Base-by-base conservation (phyloP, 2,113 vertebrate genomes). In the Leucosticte australis region DNA sequence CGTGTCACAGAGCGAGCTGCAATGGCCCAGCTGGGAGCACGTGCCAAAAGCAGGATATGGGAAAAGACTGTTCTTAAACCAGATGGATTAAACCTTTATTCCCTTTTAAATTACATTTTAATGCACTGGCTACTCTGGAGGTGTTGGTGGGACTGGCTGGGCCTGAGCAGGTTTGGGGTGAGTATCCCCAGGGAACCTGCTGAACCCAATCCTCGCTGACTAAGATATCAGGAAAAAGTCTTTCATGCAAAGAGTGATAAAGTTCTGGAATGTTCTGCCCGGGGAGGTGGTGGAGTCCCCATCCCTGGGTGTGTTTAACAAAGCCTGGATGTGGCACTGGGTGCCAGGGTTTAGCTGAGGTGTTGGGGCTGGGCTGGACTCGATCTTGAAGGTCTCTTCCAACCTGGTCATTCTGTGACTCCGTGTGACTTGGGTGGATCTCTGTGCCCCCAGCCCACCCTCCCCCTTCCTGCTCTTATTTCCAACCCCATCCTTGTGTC, bases 131-230 rank as follows among this genome's bases (percentile, higher is more conserved):
- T 64, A 0, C 82, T 52, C 76, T 5, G 59, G 86, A 59, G 52
- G 37, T 8, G 68, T 16, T 4, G 6, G 44, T 22, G 35, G 76
- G 85, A 46, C 21, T 4, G 3, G 23, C 53, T 76, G 87, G 27
- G 80, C 20, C 35, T 3, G 44, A 21, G 55, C 2, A 39, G 68
- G 41, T 74, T 77, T 68, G 78, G 84, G 65, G 44, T 15, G 52
- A 77, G 42, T 0, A 33, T 27, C 47, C 46, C 82, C 55, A 56
- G 24, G 27, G 73, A 22, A 15, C 4, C 13, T 39, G 64, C 27
- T 27, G 7, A 53, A 7, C 30, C 27, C 24, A 21, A 0, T 1
- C 18, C 68, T 80, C 0, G 6, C n/a, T 2, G 46, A 13, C 53
- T 55, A 6, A 2, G 19, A 33, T 14, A 56, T 9, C 12, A 56